phyloP scores from a whole-genome alignment of 1,140 invertebrate species.

The Eulimnadia texana region DNA sequence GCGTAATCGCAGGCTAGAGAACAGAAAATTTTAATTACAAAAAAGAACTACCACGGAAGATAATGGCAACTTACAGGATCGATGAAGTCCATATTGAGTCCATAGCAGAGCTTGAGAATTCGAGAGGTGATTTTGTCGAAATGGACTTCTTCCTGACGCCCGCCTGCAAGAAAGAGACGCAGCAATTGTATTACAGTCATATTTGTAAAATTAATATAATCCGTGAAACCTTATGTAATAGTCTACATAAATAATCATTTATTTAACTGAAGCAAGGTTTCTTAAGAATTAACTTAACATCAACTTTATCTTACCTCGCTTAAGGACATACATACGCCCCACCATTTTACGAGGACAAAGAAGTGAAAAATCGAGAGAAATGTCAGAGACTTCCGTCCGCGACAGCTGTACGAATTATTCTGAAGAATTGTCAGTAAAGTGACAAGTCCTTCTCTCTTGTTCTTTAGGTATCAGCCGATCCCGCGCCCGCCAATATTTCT shows the following conservation, averaged over 20 bases:
- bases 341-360: not conserved
- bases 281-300: not conserved
- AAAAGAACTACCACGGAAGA: constrained; percentile 1
- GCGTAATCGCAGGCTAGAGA: constrained; percentile 61
- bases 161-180: constrained; percentile 40
- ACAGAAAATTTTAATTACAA: constrained; percentile 17
- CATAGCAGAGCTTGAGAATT: constrained; percentile 90
- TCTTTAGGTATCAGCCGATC: not conserved
- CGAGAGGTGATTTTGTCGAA: constrained; percentile 96
- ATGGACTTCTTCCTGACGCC: constrained; percentile 79
- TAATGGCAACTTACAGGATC: constrained; percentile 61
- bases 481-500: not conserved
- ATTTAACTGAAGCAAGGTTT: not conserved
- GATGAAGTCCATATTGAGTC: constrained; percentile 87
- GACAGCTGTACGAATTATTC: too few species aligned
- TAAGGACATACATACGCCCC: not conserved
- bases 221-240: not conserved
- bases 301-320: not conserved
- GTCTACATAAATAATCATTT: not conserved
- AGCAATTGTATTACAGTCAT: constrained; percentile 18
- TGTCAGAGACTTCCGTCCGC: too few species aligned
- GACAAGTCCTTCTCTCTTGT: not conserved
- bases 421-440: too few species aligned
- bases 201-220: not conserved
- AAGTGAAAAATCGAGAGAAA: not conserved